Conservation (phyloP, 2,797 vertebrate genomes). For the Etheostoma perlongum region DNA sequence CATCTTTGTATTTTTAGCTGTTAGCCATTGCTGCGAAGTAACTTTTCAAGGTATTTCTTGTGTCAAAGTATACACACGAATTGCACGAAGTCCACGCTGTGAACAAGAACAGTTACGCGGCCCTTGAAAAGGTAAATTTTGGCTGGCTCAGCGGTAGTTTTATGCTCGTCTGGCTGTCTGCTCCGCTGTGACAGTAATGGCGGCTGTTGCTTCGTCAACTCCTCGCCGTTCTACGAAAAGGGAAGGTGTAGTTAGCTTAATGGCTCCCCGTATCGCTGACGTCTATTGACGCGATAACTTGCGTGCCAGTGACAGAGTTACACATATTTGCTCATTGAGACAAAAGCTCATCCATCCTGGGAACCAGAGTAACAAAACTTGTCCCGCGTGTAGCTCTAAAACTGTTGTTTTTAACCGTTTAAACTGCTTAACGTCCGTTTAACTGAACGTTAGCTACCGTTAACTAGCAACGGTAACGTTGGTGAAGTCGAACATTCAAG, state of each 20-base stretch:
- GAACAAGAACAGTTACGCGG: conserved; percentile 63
- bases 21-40: conserved; percentile 71
- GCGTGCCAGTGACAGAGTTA: conserved; percentile 88
- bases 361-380: conserved; percentile 35
- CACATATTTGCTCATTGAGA: conserved; percentile 83
- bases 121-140: conserved; percentile 75
- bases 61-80: conserved; percentile 54
- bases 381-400: not conserved
- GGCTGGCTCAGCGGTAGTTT: conserved; percentile 24
- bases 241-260: conserved; percentile 87
- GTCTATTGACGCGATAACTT: conserved; percentile 89
- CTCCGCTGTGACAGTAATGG: conserved; percentile 79
- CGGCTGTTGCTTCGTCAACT: conserved; percentile 79
- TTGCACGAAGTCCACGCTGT: conserved; percentile 65
- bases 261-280: conserved; percentile 89
- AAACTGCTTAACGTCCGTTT: conserved; percentile 55
- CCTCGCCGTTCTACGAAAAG: conserved; percentile 79
- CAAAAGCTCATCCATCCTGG: conserved; percentile 73
- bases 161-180: conserved; percentile 28
- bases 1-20: conserved; percentile 76
- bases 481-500: conserved; percentile 14
- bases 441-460: conserved; percentile 50
- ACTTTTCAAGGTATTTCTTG: conserved; percentile 54
- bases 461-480: conserved; percentile 50
- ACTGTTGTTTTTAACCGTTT: conserved; percentile 48